phyloP scores from a whole-genome alignment of 2,113 vertebrate genomes.

The Entomyzon cyanotis region DNA sequence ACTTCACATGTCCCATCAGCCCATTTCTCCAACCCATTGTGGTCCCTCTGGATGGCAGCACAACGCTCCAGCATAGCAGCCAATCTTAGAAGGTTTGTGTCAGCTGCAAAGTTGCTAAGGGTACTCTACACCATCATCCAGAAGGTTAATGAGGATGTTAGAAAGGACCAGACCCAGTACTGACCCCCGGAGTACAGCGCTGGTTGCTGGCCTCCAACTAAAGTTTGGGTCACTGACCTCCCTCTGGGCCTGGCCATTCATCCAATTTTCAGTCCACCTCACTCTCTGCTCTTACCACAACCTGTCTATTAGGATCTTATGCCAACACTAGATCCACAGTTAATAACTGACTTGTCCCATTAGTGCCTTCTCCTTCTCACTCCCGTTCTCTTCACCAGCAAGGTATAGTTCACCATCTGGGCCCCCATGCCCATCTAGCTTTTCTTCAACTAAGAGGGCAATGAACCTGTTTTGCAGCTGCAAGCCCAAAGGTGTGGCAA shows the following conservation, averaged over 20 bases:
- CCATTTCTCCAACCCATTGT: background rate
- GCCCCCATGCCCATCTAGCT: background rate
- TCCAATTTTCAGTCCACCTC: background rate
- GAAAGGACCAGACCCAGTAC: background rate
- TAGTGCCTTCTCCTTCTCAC: background rate
- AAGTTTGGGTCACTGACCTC: background rate
- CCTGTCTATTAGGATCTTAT: background rate
- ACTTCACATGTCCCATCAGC: background rate
- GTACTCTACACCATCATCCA: background rate
- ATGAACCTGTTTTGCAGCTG: background rate
- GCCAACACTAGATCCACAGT: background rate
- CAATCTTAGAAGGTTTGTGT: background rate
- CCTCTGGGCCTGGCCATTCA: background rate
- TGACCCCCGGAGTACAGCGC: background rate
- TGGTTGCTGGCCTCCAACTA: background rate
- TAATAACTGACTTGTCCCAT: background rate
- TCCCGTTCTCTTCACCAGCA: background rate
- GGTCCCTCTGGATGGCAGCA: background rate
- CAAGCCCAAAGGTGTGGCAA: background rate
- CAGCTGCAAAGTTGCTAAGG: background rate
- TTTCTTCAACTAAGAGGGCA: background rate
- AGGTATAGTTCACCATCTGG: background rate
- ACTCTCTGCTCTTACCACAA: background rate
- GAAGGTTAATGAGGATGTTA: fast-evolving
- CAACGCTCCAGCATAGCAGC: background rate